Percentiles rank a stretch among this genome's conserved stretches.
Evolutionary conservation across 1,140 invertebrate genomes (phyloP).

Genomic region (Polyergus mexicanus): DNA sequence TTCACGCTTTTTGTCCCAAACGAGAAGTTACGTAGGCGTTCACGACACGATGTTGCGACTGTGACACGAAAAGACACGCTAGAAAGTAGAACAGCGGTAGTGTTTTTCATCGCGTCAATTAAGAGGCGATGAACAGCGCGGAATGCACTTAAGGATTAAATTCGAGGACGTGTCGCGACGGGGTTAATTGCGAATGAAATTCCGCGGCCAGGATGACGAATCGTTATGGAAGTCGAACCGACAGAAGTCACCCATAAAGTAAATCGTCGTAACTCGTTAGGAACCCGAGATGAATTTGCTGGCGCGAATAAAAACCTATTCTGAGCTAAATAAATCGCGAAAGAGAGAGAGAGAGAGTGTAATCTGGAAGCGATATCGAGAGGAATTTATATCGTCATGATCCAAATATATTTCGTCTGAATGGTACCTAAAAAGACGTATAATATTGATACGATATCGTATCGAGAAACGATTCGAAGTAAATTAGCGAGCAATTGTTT

Average conservation of each 20-base stretch:
- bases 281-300: neutral
- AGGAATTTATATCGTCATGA: neutral
- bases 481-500: neutral
- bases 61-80: slow-evolving; percentile 7
- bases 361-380: neutral
- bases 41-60: neutral
- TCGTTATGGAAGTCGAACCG: neutral
- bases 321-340: neutral
- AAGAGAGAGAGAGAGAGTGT: neutral
- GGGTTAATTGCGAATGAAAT: slow-evolving; percentile 36
- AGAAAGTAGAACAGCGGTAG: slow-evolving; percentile 35
- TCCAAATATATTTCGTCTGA: neutral
- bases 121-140: slow-evolving; percentile 34
- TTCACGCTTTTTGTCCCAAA: slow-evolving; percentile 4
- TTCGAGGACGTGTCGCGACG: neutral
- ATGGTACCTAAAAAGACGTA: neutral
- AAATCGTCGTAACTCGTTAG: neutral
- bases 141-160: slow-evolving; percentile 39
- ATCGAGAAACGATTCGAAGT: neutral
- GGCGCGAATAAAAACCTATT: slow-evolving; percentile 12
- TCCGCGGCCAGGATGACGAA: neutral
- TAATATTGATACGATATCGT: neutral
- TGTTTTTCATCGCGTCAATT: slow-evolving; percentile 35
- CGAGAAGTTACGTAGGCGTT: slow-evolving; percentile 18
- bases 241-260: slow-evolving; percentile 6